These are phyloP conservation scores for Lagopus muta DNA, from an alignment of 2,113 vertebrate genomes.

Conservation along the genomic window DNA sequence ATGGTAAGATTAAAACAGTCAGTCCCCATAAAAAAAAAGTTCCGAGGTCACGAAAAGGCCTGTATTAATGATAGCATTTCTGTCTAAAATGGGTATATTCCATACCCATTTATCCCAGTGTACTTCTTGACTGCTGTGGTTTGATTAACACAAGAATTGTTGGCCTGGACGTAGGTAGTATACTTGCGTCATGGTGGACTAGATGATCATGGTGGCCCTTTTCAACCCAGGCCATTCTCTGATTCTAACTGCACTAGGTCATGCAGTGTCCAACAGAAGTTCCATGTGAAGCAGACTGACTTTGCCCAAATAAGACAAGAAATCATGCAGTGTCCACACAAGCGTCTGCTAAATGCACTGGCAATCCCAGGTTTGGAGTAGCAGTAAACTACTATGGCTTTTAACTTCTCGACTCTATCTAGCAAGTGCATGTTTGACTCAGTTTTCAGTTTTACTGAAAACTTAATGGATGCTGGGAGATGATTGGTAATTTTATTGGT, in stretches of 20 bases:
- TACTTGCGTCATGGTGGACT: not conserved
- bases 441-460: not conserved
- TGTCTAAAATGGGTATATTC: not conserved
- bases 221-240: too few relatives aligned
- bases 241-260: not conserved
- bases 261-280: not conserved
- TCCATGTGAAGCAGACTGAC: not conserved
- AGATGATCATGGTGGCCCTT: too few relatives aligned
- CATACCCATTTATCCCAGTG: not conserved
- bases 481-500: too few relatives aligned
- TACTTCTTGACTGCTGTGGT: not conserved
- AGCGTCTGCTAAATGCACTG: not conserved
- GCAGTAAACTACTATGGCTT: not conserved
- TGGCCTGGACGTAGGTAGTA: fast-evolving
- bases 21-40: not conserved
- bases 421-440: not conserved
- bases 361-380: not conserved
- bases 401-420: not conserved
- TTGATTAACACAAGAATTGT: not conserved
- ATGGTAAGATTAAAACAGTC: not conserved
- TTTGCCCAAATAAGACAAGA: not conserved
- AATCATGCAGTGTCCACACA: not conserved
- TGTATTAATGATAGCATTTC: not conserved
- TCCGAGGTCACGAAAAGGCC: not conserved
- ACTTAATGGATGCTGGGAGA: not conserved